Conservation (phyloP, 2,797 vertebrate genomes). For the Anabacerthia variegaticeps region DNA sequence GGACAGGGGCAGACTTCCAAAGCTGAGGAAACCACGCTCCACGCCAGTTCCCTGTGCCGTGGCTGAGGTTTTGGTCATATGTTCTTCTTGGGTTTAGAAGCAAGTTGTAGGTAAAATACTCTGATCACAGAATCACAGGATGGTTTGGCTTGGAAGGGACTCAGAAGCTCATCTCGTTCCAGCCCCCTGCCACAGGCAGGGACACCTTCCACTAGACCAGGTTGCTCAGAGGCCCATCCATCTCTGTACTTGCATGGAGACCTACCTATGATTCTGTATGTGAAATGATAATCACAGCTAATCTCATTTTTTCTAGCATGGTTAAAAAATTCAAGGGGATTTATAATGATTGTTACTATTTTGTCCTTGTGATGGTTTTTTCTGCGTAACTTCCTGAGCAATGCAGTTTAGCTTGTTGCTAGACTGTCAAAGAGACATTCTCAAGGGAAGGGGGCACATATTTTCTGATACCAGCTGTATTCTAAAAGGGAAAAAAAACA, state of each 20-base stretch:
- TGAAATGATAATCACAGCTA: neutral
- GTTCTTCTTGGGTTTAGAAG: neutral
- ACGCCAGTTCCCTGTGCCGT: neutral
- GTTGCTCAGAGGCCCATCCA: neutral
- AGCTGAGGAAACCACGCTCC: neutral
- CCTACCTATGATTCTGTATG: neutral
- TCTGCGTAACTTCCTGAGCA: neutral
- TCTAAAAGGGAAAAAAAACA: neutral
- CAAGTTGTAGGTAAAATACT: neutral
- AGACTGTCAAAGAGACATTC: neutral
- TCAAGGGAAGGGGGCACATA: neutral
- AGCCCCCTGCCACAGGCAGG: neutral
- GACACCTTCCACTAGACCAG: fast-evolving
- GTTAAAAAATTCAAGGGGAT: neutral
- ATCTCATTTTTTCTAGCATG: neutral
- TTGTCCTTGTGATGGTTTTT: neutral
- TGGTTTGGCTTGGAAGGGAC: neutral
- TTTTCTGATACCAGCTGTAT: neutral
- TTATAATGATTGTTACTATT: neutral
- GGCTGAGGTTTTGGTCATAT: neutral
- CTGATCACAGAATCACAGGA: neutral
- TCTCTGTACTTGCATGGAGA: neutral
- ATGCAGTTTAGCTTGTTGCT: neutral
- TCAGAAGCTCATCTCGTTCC: neutral
- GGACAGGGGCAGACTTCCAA: neutral